phyloP scores from a whole-genome alignment of 2,797 vertebrate species.

The Darevskia mixta region DNA sequence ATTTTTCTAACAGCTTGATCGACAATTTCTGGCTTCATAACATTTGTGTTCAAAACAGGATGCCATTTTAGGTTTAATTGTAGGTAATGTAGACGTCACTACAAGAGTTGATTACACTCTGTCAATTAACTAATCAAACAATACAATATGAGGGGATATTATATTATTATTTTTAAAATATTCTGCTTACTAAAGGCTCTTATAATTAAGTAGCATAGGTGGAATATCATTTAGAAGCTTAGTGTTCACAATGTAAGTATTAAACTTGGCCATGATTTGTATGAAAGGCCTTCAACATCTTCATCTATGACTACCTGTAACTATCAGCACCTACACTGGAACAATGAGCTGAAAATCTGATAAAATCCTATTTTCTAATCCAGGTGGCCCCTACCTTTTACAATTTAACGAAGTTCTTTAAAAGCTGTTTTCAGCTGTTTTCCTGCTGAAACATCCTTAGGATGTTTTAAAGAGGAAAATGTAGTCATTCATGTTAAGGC shows the following conservation, averaged over 20 bases:
- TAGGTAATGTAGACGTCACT: neutral
- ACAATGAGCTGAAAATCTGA: neutral
- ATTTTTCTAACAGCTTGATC: neutral
- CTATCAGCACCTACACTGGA: neutral
- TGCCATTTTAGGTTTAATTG: neutral
- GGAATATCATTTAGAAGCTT: neutral
- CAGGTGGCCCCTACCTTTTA: neutral
- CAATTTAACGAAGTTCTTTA: neutral
- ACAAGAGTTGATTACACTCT: no score
- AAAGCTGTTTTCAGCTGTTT: neutral
- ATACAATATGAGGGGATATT: neutral
- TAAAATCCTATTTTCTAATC: neutral
- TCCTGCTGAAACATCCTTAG: neutral
- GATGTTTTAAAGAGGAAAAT: neutral
- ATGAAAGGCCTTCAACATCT: neutral
- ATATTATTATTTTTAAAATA: neutral
- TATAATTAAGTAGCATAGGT: neutral
- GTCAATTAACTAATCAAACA: neutral
- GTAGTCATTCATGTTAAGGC: neutral
- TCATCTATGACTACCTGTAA: no score
- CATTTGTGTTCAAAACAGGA: neutral
- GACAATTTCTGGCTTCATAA: neutral
- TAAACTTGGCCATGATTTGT: neutral
- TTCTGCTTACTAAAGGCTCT: neutral
- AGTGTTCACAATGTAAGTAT: neutral